Base-by-base conservation (phyloP, 2,113 vertebrate genomes). In the Pogona vitticeps region DNA sequence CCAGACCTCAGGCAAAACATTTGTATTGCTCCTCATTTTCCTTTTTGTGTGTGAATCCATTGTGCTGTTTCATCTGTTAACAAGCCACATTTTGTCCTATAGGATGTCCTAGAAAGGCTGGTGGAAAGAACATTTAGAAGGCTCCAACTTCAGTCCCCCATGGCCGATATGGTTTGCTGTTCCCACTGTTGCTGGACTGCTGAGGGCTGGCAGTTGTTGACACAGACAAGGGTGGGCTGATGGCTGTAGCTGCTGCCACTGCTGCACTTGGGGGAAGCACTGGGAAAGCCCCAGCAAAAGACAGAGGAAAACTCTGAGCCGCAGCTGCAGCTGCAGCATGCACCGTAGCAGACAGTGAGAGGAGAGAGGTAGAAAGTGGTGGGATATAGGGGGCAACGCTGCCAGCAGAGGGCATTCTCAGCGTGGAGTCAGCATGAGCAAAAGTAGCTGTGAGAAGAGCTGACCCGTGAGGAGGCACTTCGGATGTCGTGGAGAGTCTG, bases 141-240 rank as follows among this genome's bases (percentile, higher is more conserved):
- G 98, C 98, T 86, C 98, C 98, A 20, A 99, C 98, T 96, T 99
- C 98, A 9, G 98, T 98, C 40, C 98, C 98, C 98, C 98, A 99
- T 0, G 98, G 98, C 12, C 98, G 95, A 95, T 98, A 98, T 0
- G 98, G 98, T 94, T 98, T 98, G 65, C 94, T 93, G 92, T 82
- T 93, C 81, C 93, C 95, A 10, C 95, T 96, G 3, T 87, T 72
- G 89, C 93, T 92, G 0, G 95, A 91, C 92, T 97, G 97, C 94
- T 96, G 97, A 18, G 97, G 96, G 78, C 96, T 95, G 81, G 97
- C 90, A 0, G 96, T 81, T 40, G 97, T 95, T 0, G 97, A 96
- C 0, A 94, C 92, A 0, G 97, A 95, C 46, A 98, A 86, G 0
- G 97, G 96, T 1, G 97, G 96, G 86, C 95, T 96, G 92, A 97